phyloP scores from a whole-genome alignment of 2,113 vertebrate genomes.

The Eolophus roseicapilla region DNA sequence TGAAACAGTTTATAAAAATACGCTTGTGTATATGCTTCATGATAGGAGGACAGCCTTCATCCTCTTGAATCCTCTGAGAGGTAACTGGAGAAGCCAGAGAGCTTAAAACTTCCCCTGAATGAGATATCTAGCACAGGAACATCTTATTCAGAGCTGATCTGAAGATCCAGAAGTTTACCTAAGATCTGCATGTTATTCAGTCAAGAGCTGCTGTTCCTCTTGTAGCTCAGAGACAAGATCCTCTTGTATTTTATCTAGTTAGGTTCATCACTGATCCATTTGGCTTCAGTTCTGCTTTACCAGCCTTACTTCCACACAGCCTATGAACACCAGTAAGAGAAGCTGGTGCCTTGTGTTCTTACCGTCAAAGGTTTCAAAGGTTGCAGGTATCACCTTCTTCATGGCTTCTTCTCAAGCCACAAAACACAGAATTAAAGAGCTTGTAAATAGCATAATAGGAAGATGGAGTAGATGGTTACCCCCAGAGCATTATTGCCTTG shows the following conservation, averaged over 20 bases:
- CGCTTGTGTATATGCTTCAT: background rate
- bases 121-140: background rate
- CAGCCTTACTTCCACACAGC: background rate
- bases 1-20: background rate
- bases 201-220: background rate
- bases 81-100: background rate
- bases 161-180: background rate
- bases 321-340: background rate
- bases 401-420: background rate
- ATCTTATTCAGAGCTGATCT: background rate
- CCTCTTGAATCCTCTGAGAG: background rate
- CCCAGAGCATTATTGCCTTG: background rate
- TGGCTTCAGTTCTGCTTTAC: accelerated
- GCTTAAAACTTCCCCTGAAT: background rate
- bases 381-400: background rate
- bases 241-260: background rate
- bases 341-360: background rate
- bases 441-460: accelerated
- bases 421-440: background rate
- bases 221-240: background rate
- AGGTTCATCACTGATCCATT: background rate
- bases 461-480: background rate
- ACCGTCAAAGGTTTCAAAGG: background rate
- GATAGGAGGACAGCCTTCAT: background rate
- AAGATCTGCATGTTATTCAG: background rate